These are phyloP conservation scores for Chlorodrepanis virens DNA, from an alignment of 2,113 vertebrate genomes.

Conservation along the genomic window DNA sequence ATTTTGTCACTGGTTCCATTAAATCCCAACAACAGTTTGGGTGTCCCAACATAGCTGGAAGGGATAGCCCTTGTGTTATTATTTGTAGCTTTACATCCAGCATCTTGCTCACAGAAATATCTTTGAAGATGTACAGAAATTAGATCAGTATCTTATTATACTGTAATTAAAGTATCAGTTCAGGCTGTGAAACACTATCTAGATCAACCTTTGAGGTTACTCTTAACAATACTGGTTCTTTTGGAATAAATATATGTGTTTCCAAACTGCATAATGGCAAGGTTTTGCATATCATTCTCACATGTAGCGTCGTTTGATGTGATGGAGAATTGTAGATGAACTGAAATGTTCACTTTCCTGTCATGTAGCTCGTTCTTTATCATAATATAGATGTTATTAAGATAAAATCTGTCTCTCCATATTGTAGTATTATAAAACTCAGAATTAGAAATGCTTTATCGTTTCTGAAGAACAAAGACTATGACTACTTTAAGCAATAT, in stretches of 20 bases:
- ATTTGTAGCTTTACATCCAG: background rate
- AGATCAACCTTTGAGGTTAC: slow-evolving; percentile 32
- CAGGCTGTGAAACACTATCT: slow-evolving; percentile 48
- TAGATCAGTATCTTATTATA: slow-evolving; percentile 41
- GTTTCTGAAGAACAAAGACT: slow-evolving; percentile 68
- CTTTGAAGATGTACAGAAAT: slow-evolving; percentile 3
- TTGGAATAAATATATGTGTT: slow-evolving; percentile 10
- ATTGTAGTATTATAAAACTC: slow-evolving; percentile 67
- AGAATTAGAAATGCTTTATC: slow-evolving; percentile 71
- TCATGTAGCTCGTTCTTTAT: slow-evolving; percentile 66
- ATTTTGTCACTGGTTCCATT: background rate
- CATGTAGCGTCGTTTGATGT: slow-evolving; percentile 45
- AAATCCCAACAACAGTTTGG: slow-evolving; percentile 18
- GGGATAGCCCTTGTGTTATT: background rate
- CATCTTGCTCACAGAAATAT: slow-evolving; percentile 12
- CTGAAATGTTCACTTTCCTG: slow-evolving; percentile 58
- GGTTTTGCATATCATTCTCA: slow-evolving; percentile 6
- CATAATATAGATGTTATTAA: slow-evolving; percentile 75
- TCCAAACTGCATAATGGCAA: slow-evolving; percentile 31
- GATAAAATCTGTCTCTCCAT: slow-evolving; percentile 73
- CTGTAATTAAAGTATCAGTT: slow-evolving; percentile 60
- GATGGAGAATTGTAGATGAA: slow-evolving; percentile 56
- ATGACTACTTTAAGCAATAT: slow-evolving; percentile 41
- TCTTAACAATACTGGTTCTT: background rate
- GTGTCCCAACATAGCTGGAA: background rate